Evolutionary conservation across 2,113 vertebrate species (phyloP).

Genomic region (Sinocyclocheilus anophthalmus): DNA sequence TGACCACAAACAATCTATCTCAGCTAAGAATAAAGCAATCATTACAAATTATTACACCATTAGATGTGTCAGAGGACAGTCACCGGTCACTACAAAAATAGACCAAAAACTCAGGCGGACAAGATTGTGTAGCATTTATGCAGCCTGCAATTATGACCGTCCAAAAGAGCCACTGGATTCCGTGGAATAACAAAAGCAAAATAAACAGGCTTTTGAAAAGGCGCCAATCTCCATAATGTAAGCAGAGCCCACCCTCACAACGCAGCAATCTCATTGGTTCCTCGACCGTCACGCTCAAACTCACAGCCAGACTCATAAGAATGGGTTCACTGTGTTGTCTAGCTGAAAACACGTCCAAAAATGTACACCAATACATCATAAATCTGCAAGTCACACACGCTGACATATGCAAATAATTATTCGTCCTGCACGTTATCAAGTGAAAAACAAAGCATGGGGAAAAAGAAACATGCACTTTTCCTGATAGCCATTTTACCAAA

Average conservation of each 20-base stretch:
- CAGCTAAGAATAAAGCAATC: constrained; percentile 69
- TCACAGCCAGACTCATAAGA: constrained; percentile 50
- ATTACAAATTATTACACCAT: constrained; percentile 59
- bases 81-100: constrained; percentile 20
- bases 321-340: constrained; percentile 33
- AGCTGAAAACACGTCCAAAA: constrained; percentile 18
- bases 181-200: constrained; percentile 3
- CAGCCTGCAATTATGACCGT: constrained; percentile 19
- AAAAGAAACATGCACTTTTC: background rate
- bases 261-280: constrained; percentile 64
- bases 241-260: constrained; percentile 44
- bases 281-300: constrained; percentile 45
- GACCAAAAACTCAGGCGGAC: background rate
- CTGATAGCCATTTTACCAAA: background rate
- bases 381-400: background rate
- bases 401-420: constrained; percentile 19
- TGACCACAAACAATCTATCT: constrained; percentile 50
- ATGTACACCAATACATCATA: background rate
- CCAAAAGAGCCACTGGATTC: background rate
- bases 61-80: background rate
- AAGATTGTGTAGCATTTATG: background rate
- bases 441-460: background rate
- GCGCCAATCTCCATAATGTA: constrained; percentile 3
- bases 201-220: background rate
- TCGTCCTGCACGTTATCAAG: background rate